Base-by-base conservation (phyloP, 2,888 invertebrate species). In the Prosopocoilus inquinatus region DNA sequence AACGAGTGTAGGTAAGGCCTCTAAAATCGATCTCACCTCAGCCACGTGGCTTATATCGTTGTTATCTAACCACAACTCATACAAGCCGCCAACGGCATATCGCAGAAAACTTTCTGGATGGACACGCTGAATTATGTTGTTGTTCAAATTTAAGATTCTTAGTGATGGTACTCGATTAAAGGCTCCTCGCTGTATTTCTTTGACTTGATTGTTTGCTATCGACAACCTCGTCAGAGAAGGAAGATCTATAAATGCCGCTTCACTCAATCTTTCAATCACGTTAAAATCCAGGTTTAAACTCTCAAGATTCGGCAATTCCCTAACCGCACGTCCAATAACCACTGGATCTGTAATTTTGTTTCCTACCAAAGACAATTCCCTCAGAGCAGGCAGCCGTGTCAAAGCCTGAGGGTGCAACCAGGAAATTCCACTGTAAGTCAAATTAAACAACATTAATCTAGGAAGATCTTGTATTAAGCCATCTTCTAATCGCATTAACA, bases 91-190 rank as follows among this genome's bases (percentile, higher is more conserved):
- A 2, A 86, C 85, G 0, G 87, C 86, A 57, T 87, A 83, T 68
- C 88, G 90, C 11, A 90, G 75, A 75, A 93, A 90, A 53, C 91
- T 90, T 73, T 91, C 90, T 0, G 91, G 89, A 65, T 92, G 91
- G 48, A 94, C 85, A 66, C 88, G 84, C 49, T 84, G 82, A 44
- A 94, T 84, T 50, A 82, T 80, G 71, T 94, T 94, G 64, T 87
- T 83, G 70, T 90, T 91, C 59, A 94, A 77, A 72, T 91, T 89
- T 9, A 93, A 80, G 11, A 83, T 82, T 66, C 86, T 84, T 55
- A 93, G 73, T 58, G 83, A 83, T 0, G 91, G 89, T 1, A 91
- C 85, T 64, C 90, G 82, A 66, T 92, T 86, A 69, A 94, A 91
- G 2, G 93, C 89, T 1, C 91, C 91, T 67, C 89, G 86, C 59